These are phyloP conservation scores for Spea multiplicata DNA, from an alignment of 2,113 vertebrate genomes.

Conservation along the genomic window DNA sequence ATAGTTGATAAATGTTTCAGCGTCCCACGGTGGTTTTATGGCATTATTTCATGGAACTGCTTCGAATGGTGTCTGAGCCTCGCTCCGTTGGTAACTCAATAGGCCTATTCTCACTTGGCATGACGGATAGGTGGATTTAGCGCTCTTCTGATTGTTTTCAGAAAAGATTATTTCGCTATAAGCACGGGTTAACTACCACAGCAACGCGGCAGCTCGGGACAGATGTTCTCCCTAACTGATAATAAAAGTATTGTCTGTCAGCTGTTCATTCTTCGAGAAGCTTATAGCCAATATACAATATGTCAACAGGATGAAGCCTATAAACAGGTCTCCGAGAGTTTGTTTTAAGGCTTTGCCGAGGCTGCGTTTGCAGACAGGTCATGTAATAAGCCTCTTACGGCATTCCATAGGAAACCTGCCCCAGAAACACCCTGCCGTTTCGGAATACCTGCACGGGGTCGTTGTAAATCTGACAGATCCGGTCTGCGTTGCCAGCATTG, in stretches of 20 bases:
- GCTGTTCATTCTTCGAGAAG: slow-evolving; percentile 50
- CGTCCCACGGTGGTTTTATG: no score
- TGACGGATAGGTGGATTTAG: background rate
- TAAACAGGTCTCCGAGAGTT: slow-evolving; percentile 41
- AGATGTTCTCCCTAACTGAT: slow-evolving; percentile 58
- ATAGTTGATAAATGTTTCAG: no score
- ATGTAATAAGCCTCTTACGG: slow-evolving; percentile 14
- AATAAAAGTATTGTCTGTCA: slow-evolving; percentile 55
- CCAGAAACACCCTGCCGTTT: slow-evolving; percentile 29
- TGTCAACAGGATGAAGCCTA: slow-evolving; percentile 30
- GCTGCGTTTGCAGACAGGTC: slow-evolving; percentile 38
- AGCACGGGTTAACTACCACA: slow-evolving; percentile 51
- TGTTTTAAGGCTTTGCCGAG: slow-evolving; percentile 39
- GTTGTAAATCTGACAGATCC: slow-evolving; percentile 45
- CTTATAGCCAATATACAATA: slow-evolving; percentile 24
- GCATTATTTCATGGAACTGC: no score
- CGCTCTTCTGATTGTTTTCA: slow-evolving; percentile 51
- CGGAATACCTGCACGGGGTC: slow-evolving; percentile 41
- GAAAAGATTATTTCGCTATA: slow-evolving; percentile 43
- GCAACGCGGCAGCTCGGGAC: slow-evolving; percentile 49
- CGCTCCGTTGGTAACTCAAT: background rate
- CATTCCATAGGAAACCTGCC: background rate
- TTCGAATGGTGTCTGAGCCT: no score
- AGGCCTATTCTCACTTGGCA: background rate
- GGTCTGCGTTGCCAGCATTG: no score